Evolutionary conservation across 2,797 vertebrate species (phyloP).

Genomic region (Myioborus miniatus): DNA sequence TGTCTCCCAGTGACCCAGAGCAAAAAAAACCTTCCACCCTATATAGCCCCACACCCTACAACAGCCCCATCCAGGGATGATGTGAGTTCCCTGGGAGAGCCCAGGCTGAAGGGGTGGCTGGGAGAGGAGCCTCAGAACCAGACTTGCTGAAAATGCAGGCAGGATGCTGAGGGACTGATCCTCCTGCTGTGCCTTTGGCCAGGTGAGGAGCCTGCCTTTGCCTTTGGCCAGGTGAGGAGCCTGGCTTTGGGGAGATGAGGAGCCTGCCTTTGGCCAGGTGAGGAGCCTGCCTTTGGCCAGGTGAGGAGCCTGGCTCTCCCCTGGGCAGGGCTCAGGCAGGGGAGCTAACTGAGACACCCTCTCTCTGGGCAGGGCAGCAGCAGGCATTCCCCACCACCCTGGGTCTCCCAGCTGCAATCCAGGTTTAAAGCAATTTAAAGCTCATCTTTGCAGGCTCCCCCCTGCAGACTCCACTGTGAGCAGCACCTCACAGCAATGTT

Average conservation of each 20-base stretch:
- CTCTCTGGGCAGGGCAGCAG: background rate
- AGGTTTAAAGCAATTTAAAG: background rate
- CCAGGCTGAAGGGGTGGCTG: background rate
- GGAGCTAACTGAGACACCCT: rapidly evolving
- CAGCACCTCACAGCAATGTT: background rate
- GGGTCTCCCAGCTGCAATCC: rapidly evolving
- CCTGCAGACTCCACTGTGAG: background rate
- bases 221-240: no score
- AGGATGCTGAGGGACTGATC: background rate
- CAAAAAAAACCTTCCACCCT: background rate
- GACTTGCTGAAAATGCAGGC: background rate
- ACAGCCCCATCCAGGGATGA: rapidly evolving
- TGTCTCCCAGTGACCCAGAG: background rate
- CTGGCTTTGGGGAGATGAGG: no score
- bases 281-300: no score
- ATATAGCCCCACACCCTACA: rapidly evolving
- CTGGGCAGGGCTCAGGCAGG: background rate
- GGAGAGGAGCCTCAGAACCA: background rate
- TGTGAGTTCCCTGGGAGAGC: rapidly evolving
- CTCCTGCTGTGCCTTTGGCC: rapidly evolving
- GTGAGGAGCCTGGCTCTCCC: background rate
- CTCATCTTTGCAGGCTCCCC: background rate
- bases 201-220: no score
- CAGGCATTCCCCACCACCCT: rapidly evolving
- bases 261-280: no score